Evolutionary conservation across 2,797 vertebrate genomes (phyloP).

Genomic region (Microctenopoma steveboyesi): DNA sequence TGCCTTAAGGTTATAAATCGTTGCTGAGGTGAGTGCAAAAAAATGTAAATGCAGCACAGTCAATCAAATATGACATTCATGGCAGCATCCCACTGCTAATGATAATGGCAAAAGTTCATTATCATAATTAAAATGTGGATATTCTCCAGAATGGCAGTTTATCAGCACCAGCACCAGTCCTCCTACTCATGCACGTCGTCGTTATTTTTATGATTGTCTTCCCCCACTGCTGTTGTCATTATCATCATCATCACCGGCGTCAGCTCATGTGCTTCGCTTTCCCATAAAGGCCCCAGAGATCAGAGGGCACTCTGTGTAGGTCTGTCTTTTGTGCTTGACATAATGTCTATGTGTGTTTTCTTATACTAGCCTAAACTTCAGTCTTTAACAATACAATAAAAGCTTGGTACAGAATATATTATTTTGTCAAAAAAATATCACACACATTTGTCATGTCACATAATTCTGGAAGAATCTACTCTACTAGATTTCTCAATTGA

Average conservation of each 20-base stretch:
- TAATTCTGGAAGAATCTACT: conserved; percentile 8
- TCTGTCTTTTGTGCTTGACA: conserved; percentile 10
- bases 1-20: conserved; percentile 5
- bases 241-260: conserved; percentile 3
- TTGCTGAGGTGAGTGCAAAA: background rate
- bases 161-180: conserved; percentile 28
- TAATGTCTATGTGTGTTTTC: background rate
- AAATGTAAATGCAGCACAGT: conserved; percentile 36
- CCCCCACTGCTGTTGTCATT: conserved; percentile 10
- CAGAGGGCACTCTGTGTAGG: background rate
- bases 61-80: conserved; percentile 58
- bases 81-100: conserved; percentile 47
- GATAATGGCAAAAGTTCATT: conserved; percentile 57
- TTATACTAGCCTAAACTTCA: background rate
- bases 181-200: conserved; percentile 26
- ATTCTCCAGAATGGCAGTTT: conserved; percentile 41
- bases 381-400: too few relatives aligned
- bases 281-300: background rate
- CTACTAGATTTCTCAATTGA: conserved; percentile 5
- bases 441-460: too few relatives aligned
- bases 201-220: conserved; percentile 38
- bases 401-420: too few relatives aligned
- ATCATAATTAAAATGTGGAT: conserved; percentile 54
- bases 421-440: too few relatives aligned
- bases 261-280: background rate